Evolutionary conservation across 2,113 vertebrate species (phyloP).

Genomic region (Euleptes europaea): DNA sequence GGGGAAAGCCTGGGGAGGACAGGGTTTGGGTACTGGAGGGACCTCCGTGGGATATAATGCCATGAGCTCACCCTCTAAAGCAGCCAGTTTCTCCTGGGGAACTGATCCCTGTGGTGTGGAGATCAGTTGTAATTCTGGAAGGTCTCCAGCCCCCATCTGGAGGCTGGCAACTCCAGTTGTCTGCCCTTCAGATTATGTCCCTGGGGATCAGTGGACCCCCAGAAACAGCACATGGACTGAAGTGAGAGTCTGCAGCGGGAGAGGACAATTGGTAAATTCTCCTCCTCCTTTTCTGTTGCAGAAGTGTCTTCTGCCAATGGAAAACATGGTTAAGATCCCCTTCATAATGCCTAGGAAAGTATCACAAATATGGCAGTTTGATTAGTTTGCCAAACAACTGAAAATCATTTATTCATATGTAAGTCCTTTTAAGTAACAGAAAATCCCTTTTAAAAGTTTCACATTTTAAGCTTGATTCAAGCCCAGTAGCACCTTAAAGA

Average conservation of each 20-base stretch:
- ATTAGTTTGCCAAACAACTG: neutral
- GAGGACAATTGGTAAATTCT: no score
- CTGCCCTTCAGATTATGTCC: slow-evolving; percentile 1
- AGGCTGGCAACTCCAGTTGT: neutral
- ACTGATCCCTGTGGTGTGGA: no score
- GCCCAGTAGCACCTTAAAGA: no score
- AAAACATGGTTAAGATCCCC: neutral
- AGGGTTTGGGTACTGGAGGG: no score
- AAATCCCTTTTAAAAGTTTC: neutral
- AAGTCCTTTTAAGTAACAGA: neutral
- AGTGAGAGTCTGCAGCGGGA: no score
- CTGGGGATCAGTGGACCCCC: neutral
- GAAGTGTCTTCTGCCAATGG: neutral
- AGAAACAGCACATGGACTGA: neutral
- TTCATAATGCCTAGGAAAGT: neutral
- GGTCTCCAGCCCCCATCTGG: no score
- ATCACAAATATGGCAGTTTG: neutral
- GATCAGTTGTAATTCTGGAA: no score
- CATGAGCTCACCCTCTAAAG: no score
- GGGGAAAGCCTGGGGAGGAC: no score
- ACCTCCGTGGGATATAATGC: no score
- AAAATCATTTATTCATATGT: neutral
- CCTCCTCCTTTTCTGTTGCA: no score
- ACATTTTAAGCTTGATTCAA: neutral
- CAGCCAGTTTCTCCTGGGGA: no score